Evolutionary conservation across 2,888 invertebrate genomes (phyloP), one percentile per base, ranked within the genome.

Genomic region (Rotaria magnacalcarata): DNA sequence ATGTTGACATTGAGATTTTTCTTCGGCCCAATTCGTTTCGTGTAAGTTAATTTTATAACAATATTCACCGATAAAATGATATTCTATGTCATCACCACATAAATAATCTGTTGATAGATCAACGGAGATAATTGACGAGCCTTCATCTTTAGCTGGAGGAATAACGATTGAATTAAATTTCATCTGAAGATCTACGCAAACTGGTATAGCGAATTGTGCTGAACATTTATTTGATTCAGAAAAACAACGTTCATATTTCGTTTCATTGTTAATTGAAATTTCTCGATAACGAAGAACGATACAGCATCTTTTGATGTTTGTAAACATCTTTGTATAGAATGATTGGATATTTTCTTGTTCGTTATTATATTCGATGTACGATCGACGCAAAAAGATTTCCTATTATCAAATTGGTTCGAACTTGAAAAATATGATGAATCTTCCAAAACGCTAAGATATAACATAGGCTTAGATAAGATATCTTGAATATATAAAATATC

Each of bases 401-500:
- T 47, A 80, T 47, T n/a, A 47, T 80, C n/a, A 4, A 52, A 16
- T 52, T 2, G 16, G 2, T 2, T 16, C 10, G 52, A 16, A 52
- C 7, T n/a, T n/a, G 5, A 47, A 47, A 7, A 5, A 47, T 47
- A 47, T 47, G 16, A 14, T 52, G 52, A 8, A 52, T 1, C 0
- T 0, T 0, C 14, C 1, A 0, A 52, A 2, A 16, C 14, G 2
- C 14, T 80, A n/a, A 11, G 47, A 24, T 47, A 24, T 47, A 80
- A 47, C 5, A 80, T 47, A 8, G 43, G n/a, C 3, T 47, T n/a
- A 2, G 47, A 21, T n/a, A 80, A 80, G n/a, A 80, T 21, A 47
- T 80, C 80, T 80, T 80, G 80, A 43, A 80, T 80, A 47, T 47
- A 24, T 47, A 80, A 10, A 80, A 80, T 43, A 43, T 80, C 80